Percentiles rank a stretch among this genome's conserved stretches.
These are phyloP conservation scores for Leptinotarsa texana DNA, from an alignment of 1,140 invertebrate species.

Conservation along the genomic window DNA sequence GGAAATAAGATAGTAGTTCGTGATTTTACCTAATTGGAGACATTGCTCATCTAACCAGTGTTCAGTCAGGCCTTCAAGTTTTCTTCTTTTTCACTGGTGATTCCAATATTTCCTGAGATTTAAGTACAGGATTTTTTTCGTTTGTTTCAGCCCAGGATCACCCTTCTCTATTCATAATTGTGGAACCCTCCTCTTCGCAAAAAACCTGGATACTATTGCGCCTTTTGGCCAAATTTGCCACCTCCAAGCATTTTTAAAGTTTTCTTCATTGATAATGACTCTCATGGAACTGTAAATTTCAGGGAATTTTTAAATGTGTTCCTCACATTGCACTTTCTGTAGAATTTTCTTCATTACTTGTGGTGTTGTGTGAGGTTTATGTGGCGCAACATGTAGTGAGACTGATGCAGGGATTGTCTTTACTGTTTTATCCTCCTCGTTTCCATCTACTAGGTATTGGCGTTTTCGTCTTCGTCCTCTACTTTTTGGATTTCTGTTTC, in stretches of 20 bases:
- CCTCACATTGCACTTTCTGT: neutral
- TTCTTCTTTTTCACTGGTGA: too few relatives aligned
- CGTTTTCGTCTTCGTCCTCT: neutral
- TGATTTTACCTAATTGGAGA: neutral
- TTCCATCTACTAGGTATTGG: conserved; percentile 3
- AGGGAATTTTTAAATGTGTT: neutral
- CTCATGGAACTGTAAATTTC: too few relatives aligned
- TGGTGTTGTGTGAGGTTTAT: neutral
- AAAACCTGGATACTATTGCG: too few relatives aligned
- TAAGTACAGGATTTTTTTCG: too few relatives aligned
- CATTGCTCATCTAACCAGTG: neutral
- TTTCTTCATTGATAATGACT: too few relatives aligned
- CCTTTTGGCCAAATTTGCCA: too few relatives aligned
- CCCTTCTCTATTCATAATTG: too few relatives aligned
- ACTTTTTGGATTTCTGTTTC: neutral
- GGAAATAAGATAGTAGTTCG: neutral
- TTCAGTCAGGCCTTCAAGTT: too few relatives aligned
- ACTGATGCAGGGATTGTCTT: neutral
- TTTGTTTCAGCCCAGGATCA: too few relatives aligned
- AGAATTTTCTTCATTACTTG: neutral
- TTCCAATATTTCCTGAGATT: too few relatives aligned
- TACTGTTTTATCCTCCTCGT: conserved; percentile 7
- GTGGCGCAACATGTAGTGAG: neutral
- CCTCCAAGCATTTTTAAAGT: too few relatives aligned
- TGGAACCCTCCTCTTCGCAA: too few relatives aligned